Evolutionary conservation across 1,140 invertebrate genomes (phyloP), one percentile per base, ranked within the genome.

Genomic region (Oedothorax gibbosus): DNA sequence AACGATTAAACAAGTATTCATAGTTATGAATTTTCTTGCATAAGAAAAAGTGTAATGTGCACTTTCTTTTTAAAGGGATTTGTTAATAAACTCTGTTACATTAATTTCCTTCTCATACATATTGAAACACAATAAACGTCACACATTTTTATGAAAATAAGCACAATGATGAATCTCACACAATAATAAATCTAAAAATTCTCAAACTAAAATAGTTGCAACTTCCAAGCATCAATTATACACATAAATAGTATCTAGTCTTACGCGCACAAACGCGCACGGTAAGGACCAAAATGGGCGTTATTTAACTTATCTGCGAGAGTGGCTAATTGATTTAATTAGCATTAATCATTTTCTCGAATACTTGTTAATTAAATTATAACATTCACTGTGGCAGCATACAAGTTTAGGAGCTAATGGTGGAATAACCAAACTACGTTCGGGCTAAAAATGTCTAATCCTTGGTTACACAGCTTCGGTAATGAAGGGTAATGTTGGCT

Each of bases 331-430:
- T 82, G 80, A 82, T 82, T 82, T 82, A 82, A 82, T 82, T 82
- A 82, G 80, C 80, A 82, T 82, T 82, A 82, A 82, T 82, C 80
- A 82, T 82, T 82, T 82, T 71, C 57, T 73, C 54, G 21, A 57
- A 73, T 73, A 82, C 68, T 82, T 82, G 80, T 73, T 82, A 82
- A 82, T 82, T 82, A 82, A 82, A 82, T 82, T 82, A 82, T 82
- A 69, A 82, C 68, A 73, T 71, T 60, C 64, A 82, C 80, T 65
- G 68, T 50, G 35, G 73, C 53, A 76, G 62, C 54, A 49, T 60
- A 10, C 49, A 14, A 71, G 35, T 14, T 3, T 10, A 10, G 15
- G 49, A 64, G 69, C 69, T 71, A 71, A 71, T 71, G 69, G 69
- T 20, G 10, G 57, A n/a, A 8, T 3, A 60, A 7, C 35, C 35